A percentile compares a stretch with the other conserved stretches of the same genome.
phyloP scores from a whole-genome alignment of 1,140 invertebrate genomes.

The Harpegnathos saltator region DNA sequence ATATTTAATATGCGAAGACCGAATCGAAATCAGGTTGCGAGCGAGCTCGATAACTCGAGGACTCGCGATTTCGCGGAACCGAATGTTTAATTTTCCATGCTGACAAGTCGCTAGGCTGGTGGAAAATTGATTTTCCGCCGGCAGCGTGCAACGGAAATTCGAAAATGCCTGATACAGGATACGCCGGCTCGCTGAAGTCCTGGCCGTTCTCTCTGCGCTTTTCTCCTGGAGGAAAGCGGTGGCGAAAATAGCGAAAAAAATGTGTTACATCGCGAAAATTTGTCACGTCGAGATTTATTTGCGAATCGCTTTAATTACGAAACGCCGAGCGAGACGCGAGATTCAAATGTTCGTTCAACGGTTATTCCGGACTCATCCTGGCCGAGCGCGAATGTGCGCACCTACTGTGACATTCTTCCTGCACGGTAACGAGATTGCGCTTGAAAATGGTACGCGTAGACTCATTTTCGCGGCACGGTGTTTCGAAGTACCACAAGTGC shows the following conservation, averaged over 20 bases:
- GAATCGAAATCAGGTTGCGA: background rate
- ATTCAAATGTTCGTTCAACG: background rate
- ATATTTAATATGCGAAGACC: conserved; percentile 6
- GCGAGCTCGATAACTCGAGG: too few species aligned
- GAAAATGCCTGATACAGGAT: background rate
- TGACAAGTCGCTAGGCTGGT: background rate
- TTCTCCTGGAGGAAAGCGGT: too few species aligned
- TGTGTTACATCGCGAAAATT: too few species aligned
- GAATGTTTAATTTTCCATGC: background rate
- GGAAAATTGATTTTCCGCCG: background rate
- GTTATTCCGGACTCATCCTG: background rate
- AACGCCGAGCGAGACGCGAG: background rate
- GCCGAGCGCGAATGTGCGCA: background rate
- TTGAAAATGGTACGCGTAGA: conserved; percentile 47
- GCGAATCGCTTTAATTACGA: too few species aligned
- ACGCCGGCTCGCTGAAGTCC: too few species aligned
- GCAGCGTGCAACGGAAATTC: background rate
- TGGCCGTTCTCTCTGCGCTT: too few species aligned
- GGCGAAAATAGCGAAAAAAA: too few species aligned
- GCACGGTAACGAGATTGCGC: conserved; percentile 65
- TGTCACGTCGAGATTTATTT: too few species aligned
- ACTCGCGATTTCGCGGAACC: background rate
- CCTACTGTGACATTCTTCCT: conserved; percentile 12
- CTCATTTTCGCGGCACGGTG: conserved; percentile 18
- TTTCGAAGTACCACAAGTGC: conserved; percentile 73